Base-by-base conservation (phyloP, 2,113 vertebrate genomes). In the Megalops atlanticus region DNA sequence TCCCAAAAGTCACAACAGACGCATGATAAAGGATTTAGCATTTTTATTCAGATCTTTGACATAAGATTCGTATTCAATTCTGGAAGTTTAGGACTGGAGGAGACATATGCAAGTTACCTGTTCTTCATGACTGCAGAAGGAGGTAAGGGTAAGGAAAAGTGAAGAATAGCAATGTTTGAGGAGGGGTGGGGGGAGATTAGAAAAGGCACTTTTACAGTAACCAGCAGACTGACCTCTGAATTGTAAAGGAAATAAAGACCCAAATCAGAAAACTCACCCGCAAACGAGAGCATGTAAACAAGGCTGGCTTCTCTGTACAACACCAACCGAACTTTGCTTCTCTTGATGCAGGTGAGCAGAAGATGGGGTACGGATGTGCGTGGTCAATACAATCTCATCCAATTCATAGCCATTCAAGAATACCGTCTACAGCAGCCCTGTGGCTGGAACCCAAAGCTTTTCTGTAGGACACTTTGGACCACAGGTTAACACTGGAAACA, bases 261-360 rank as follows among this genome's bases (percentile, higher is more conserved):
- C 58, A 64, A 64, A 85, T 76, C 85, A 75, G 27, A 31, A 58
- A 80, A 33, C 77, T 21, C 77, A 68, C n/a, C 40, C 21, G n/a
- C 75, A 45, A 38, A 33, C 87, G 87, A 78, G 73, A 78, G 93
- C 91, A 83, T 93, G 96, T 97, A 97, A 98, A 97, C 96, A 92
- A 85, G 94, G 95, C 94, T 94, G 94, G 96, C 95, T 97, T 97
- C 96, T 98, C 97, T 98, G 96, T 97, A 97, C 95, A 92, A 98
- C 97, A 97, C 97, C 95, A 95, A 90, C 96, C 95, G 95, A 92
- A 89, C 89, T 90, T 91, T 86, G 93, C 94, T 91, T 75, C 87
- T 71, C 81, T 81, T 82, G 36, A 82, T 35, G 58, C n/a, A 82
- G 86, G 90, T 82, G 80, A 83, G 88, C 88, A 8, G 79, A 81